Base-by-base conservation (phyloP, 2,888 invertebrate genomes). In the Lasioglossum marginatum region DNA sequence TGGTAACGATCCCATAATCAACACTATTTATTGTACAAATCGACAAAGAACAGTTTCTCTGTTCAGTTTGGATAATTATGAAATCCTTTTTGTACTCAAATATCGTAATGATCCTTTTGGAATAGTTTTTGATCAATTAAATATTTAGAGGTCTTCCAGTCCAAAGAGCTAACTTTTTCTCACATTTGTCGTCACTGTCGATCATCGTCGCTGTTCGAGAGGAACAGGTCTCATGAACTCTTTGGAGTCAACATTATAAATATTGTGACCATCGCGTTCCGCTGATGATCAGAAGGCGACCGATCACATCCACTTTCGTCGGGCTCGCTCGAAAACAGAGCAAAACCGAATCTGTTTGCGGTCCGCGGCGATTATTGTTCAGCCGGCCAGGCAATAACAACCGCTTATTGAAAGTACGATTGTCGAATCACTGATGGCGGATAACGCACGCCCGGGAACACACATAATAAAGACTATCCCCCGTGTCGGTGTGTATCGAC, bases 371-470 rank as follows among this genome's bases (percentile, higher is more conserved):
- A 77, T 89, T 87, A 83, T 80, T 66, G 85, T 81, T 77, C 16
- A 77, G 75, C 77, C 80, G 73, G 84, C 79, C 87, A 78, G 83
- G 86, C 91, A 91, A 89, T 92, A 91, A 90, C 90, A 86, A 92
- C 88, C 84, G 90, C 91, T 89, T 88, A 89, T 91, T 90, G 91
- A 90, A 92, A 92, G 88, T 91, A 92, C 90, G 90, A 91, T 91
- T 89, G 90, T 92, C 89, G 91, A 92, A 90, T 91, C 89, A 91
- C 88, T 83, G 92, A 92, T 91, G 91, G 83, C 85, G 92, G 91
- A 92, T 92, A 92, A 87, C 81, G 70, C 74, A 88, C 77, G 88
- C 31, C 82, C 81, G 83, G 89, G 86, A 87, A 82, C 85, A 86
- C 85, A 83, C 89, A 86, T 88, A 92, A 92, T 91, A 91, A 92